Conservation (phyloP, 2,888 invertebrate genomes). For the Leptinotarsa peninsularis region DNA sequence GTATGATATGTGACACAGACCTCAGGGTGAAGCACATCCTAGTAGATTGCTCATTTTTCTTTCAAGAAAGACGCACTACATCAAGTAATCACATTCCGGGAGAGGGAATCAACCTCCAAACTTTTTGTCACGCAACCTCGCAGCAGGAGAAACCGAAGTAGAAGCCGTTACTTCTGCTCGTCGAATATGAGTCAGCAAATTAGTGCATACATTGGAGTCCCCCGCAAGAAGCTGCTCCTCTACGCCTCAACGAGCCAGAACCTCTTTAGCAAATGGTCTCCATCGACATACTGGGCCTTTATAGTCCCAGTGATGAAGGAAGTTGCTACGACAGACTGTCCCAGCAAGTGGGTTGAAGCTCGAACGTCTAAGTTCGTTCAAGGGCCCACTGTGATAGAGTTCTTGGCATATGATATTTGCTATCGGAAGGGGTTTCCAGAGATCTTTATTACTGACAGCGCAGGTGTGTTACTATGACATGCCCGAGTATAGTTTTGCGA, state of each 20-base stretch:
- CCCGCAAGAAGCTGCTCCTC: constrained; percentile 17
- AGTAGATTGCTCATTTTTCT: too few species aligned
- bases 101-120: too few species aligned
- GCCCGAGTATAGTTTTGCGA: too few species aligned
- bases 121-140: neutral
- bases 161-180: constrained; percentile 36
- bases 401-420: neutral
- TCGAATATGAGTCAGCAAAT: constrained; percentile 43
- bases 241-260: neutral
- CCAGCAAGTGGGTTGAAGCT: constrained; percentile 30
- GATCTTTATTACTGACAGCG: constrained; percentile 35
- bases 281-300: constrained; percentile 31
- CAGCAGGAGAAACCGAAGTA: neutral
- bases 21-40: neutral
- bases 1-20: neutral
- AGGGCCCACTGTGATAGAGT: neutral
- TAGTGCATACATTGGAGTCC: constrained; percentile 14
- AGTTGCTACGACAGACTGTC: constrained; percentile 15
- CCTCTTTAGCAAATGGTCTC: constrained; percentile 27
- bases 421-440: constrained; percentile 32
- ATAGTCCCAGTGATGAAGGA: neutral
- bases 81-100: too few species aligned
- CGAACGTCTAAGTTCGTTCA: neutral
- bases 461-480: neutral
- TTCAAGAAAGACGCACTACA: too few species aligned